Percentiles rank a stretch among this genome's conserved stretches.
phyloP scores from a whole-genome alignment of 2,797 vertebrate genomes.

The Oreortyx pictus region DNA sequence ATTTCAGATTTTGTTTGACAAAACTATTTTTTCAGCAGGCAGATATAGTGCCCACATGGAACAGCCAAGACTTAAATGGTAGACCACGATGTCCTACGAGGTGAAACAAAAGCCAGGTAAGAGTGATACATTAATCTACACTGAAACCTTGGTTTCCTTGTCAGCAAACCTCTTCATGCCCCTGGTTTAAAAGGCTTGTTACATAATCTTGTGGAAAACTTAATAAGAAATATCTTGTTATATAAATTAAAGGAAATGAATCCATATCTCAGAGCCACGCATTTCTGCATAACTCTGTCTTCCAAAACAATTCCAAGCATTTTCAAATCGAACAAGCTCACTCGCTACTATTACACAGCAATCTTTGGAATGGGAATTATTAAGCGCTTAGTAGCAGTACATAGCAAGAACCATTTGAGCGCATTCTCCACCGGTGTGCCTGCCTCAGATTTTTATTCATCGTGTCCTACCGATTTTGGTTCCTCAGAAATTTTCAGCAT shows the following conservation, averaged over 20 bases:
- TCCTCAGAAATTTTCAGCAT: neutral
- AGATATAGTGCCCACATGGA: neutral
- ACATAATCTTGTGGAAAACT: neutral
- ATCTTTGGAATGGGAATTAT: conserved; percentile 2
- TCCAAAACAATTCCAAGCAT: conserved; percentile 37
- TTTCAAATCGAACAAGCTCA: conserved; percentile 26
- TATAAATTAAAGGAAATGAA: neutral
- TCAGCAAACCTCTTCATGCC: neutral
- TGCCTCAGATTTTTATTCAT: neutral
- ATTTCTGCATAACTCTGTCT: neutral
- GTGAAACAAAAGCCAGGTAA: neutral
- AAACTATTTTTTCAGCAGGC: neutral
- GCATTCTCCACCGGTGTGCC: neutral
- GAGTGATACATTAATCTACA: neutral
- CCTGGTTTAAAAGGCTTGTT: neutral
- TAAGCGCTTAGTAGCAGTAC: neutral
- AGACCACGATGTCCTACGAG: neutral
- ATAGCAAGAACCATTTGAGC: neutral
- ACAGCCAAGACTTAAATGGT: neutral
- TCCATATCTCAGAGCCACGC: neutral
- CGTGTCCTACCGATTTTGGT: neutral
- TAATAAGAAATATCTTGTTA: neutral
- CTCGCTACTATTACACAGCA: neutral
- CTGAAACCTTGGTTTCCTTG: neutral
- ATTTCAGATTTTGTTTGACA: neutral